A percentile compares a stretch with the other conserved stretches of the same genome.
phyloP scores from a whole-genome alignment of 2,113 vertebrate genomes.

The Hippolais icterina region DNA sequence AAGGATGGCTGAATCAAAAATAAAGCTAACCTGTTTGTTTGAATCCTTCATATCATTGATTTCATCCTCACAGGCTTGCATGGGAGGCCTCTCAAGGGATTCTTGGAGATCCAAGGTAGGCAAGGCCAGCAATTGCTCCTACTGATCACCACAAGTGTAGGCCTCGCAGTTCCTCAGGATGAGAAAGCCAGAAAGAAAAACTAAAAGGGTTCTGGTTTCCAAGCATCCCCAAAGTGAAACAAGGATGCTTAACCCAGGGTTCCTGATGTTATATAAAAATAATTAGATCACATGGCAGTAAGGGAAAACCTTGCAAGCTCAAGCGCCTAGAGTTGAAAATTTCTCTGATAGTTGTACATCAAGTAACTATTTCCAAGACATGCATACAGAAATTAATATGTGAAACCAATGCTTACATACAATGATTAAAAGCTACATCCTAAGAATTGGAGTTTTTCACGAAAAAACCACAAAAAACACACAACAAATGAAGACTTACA shows the following conservation, averaged over 20 bases:
- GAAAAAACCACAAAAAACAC: background rate
- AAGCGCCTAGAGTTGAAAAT: background rate
- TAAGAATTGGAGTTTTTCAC: background rate
- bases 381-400: background rate
- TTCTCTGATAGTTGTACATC: background rate
- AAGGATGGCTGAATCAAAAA: constrained; percentile 63
- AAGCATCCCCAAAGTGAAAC: background rate
- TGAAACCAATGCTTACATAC: background rate
- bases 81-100: background rate
- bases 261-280: background rate
- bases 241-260: background rate
- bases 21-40: constrained; percentile 65
- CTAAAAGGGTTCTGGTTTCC: background rate
- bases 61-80: constrained; percentile 28
- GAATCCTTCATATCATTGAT: constrained; percentile 36
- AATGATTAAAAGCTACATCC: background rate
- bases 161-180: background rate
- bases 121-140: background rate
- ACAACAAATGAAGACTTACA: background rate
- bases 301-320: background rate
- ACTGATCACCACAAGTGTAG: background rate
- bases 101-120: background rate
- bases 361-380: background rate
- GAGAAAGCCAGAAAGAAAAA: background rate
- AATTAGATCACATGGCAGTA: background rate